A percentile compares a stretch with the other conserved stretches of the same genome.
These are phyloP conservation scores for Myotis davidii DNA, from an alignment of 2,113 vertebrate genomes.

Conservation along the genomic window DNA sequence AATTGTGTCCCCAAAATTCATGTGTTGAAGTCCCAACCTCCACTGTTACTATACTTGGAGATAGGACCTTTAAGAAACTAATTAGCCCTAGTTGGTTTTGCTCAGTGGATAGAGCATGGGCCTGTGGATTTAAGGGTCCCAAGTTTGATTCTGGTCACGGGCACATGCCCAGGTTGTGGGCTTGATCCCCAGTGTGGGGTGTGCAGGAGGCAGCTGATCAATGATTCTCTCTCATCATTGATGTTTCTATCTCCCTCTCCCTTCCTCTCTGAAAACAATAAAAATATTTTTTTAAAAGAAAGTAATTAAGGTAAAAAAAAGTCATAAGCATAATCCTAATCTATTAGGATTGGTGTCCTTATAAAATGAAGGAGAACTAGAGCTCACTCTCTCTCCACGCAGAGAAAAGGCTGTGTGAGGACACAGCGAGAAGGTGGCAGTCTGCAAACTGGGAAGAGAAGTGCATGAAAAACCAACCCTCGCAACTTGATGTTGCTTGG, in stretches of 20 bases:
- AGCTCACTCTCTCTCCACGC: background rate
- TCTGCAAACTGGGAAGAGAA: background rate
- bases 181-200: too few species aligned
- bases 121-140: too few species aligned
- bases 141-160: too few species aligned
- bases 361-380: background rate
- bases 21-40: background rate
- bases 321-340: background rate
- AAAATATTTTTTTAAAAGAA: background rate
- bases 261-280: too few species aligned
- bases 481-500: background rate
- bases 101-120: too few species aligned
- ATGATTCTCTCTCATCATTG: too few species aligned
- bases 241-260: too few species aligned
- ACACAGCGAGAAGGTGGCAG: background rate
- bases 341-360: background rate
- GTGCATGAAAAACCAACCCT: background rate
- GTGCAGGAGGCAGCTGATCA: too few species aligned
- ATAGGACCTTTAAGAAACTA: background rate
- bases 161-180: too few species aligned
- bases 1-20: background rate
- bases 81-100: too few species aligned
- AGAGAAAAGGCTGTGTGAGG: background rate
- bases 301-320: background rate
- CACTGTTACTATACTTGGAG: background rate